These are phyloP conservation scores for Dicycla oo DNA, from an alignment of 2,888 invertebrate species.

Conservation along the genomic window DNA sequence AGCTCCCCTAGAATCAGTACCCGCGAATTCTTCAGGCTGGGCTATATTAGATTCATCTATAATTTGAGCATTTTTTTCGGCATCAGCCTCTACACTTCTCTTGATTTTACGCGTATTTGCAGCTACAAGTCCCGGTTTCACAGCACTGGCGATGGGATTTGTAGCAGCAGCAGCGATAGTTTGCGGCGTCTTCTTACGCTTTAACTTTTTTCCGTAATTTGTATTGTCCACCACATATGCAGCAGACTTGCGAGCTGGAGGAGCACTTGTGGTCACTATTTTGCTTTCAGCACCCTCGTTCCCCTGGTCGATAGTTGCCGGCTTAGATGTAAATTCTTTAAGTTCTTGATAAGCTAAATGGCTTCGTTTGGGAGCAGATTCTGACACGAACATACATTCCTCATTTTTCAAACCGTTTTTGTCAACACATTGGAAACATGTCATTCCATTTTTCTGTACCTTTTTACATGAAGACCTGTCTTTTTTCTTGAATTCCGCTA, in stretches of 20 bases:
- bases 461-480: constrained; percentile 93
- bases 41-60: constrained; percentile 83
- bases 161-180: constrained; percentile 73
- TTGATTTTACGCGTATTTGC: constrained; percentile 73
- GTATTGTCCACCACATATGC: constrained; percentile 82
- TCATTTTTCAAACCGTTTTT: constrained; percentile 93
- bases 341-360: constrained; percentile 92
- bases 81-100: constrained; percentile 80
- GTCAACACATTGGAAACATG: constrained; percentile 93
- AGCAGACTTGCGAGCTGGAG: constrained; percentile 79
- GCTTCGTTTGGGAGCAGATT: constrained; percentile 92
- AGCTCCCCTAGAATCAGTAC: constrained; percentile 90
- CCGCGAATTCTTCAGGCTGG: constrained; percentile 88
- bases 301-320: constrained; percentile 77
- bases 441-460: constrained; percentile 93
- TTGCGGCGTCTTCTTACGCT: constrained; percentile 83
- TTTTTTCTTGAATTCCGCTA: constrained; percentile 93
- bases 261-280: constrained; percentile 82
- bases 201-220: constrained; percentile 83
- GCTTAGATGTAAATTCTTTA: constrained; percentile 91
- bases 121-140: constrained; percentile 62
- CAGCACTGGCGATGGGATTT: constrained; percentile 70
- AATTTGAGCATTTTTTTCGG: constrained; percentile 78
- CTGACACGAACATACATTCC: constrained; percentile 94
- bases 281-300: constrained; percentile 84